Evolutionary conservation across 2,888 invertebrate species (phyloP), one percentile per base, ranked within the genome.

Genomic region (Athripsodes cinereus): DNA sequence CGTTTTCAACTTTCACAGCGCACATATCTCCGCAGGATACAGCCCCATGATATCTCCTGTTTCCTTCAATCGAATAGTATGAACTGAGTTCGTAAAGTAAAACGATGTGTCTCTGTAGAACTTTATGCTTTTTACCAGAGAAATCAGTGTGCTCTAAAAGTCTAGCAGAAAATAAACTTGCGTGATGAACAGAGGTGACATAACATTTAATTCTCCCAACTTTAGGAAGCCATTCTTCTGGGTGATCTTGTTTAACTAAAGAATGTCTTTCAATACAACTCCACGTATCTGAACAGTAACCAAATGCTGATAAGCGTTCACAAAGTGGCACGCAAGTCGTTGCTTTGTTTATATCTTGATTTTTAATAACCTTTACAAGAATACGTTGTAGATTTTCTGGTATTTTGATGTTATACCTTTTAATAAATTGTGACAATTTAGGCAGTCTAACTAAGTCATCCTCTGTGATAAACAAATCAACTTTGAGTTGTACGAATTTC

Each of bases 261-360:
- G 72, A 72, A 69, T 92, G 91, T 26, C 90, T 79, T 52, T 78
- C 74, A 18, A 69, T 64, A 65, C 90, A 90, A 47, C 74, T 72
- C 66, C 74, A 74, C 52, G 71, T 70, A 62, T 81, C 76, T 2
- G 75, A 73, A 67, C 90, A 91, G 55, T 74, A 72, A 3, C 90
- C 90, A 64, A 86, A 81, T 22, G 82, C 73, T 59, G 88, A 78
- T 2, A 88, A 66, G 57, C 73, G 78, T 18, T 79, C 72, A 67
- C 90, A 90, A 11, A 88, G 66, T 0, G 78, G 74, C 22, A 76
- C 70, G 13, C 72, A 67, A 1, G 66, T 68, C 54, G 71, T 64
- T 13, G 79, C 74, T 68, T 79, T 80, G 6, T 66, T 64, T 11
- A 72, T 68, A 64, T 82, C 81, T 63, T 74, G 72, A 48, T 71